Conservation (phyloP, 2,797 vertebrate species). For the Onychomys leucogaster region DNA sequence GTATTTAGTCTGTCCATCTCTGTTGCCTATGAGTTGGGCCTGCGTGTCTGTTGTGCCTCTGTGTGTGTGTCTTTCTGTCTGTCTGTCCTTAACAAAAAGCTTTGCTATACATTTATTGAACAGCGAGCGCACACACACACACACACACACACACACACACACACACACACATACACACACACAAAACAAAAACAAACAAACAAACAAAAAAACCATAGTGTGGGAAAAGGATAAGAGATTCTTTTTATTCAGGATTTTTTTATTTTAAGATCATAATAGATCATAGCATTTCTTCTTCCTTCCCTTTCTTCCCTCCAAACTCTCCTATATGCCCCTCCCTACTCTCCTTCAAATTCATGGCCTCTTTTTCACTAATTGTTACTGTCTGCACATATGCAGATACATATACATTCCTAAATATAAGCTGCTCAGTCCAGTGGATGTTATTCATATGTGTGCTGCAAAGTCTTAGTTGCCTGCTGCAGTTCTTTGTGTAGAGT, state of each 20-base stretch:
- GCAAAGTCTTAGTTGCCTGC: not conserved
- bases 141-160: too few relatives aligned
- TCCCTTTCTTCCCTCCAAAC: too few relatives aligned
- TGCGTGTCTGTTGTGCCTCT: not conserved
- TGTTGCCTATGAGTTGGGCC: not conserved
- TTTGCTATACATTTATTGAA: not conserved
- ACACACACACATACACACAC: too few relatives aligned
- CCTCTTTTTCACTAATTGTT: too few relatives aligned
- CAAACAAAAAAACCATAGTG: not conserved
- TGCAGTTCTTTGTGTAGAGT: not conserved
- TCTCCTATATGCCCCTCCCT: too few relatives aligned
- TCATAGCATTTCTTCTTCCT: not conserved
- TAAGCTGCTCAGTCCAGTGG: not conserved
- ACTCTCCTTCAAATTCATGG: not conserved
- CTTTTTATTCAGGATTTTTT: not conserved
- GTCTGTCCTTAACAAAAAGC: not conserved
- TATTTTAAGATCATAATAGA: not conserved
- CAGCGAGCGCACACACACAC: too few relatives aligned
- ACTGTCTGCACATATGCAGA: too few relatives aligned
- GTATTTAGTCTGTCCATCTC: not conserved
- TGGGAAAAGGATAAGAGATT: not conserved
- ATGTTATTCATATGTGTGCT: not conserved
- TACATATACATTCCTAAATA: not conserved
- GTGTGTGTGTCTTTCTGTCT: not conserved
- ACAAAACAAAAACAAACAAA: too few relatives aligned